These are phyloP conservation scores for Neodontobutis hainanensis DNA, from an alignment of 2,113 vertebrate genomes.

Conservation along the genomic window DNA sequence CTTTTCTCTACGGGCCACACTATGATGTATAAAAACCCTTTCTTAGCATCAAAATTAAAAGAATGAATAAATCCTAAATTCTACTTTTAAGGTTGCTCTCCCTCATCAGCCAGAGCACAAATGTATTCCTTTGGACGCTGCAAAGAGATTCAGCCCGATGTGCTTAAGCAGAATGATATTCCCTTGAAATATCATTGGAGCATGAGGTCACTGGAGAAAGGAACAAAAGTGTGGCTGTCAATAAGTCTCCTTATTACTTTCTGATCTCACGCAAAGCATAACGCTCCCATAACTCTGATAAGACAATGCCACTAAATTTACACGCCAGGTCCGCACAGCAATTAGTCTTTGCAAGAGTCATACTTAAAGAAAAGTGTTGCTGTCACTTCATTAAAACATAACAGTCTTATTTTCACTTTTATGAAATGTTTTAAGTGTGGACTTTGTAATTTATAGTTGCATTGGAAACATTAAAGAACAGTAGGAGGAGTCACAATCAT, in stretches of 20 bases:
- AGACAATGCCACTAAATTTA: constrained; percentile 4
- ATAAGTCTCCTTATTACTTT: constrained; percentile 49
- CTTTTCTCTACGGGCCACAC: constrained; percentile 9
- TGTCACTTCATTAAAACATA: too few species aligned
- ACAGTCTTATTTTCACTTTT: too few species aligned
- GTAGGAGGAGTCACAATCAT: too few species aligned
- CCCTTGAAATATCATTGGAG: constrained; percentile 36
- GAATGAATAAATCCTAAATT: constrained; percentile 23
- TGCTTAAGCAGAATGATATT: constrained; percentile 42
- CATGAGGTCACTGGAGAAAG: constrained; percentile 29
- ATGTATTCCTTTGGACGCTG: too few species aligned
- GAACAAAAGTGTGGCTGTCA: constrained; percentile 45
- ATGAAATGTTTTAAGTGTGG: too few species aligned
- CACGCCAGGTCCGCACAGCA: too few species aligned
- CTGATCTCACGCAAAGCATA: constrained; percentile 37
- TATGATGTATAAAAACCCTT: constrained; percentile 9
- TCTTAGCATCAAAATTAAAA: constrained; percentile 1
- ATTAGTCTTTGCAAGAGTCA: too few species aligned
- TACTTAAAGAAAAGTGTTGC: too few species aligned
- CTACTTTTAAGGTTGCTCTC: constrained; percentile 40
- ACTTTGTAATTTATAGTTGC: too few species aligned
- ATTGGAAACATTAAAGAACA: too few species aligned
- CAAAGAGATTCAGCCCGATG: constrained; percentile 39
- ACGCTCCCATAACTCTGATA: constrained; percentile 29
- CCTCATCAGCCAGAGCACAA: constrained; percentile 16